These are phyloP conservation scores for Echeneis naucrates DNA, from an alignment of 2,797 vertebrate species.

Conservation along the genomic window DNA sequence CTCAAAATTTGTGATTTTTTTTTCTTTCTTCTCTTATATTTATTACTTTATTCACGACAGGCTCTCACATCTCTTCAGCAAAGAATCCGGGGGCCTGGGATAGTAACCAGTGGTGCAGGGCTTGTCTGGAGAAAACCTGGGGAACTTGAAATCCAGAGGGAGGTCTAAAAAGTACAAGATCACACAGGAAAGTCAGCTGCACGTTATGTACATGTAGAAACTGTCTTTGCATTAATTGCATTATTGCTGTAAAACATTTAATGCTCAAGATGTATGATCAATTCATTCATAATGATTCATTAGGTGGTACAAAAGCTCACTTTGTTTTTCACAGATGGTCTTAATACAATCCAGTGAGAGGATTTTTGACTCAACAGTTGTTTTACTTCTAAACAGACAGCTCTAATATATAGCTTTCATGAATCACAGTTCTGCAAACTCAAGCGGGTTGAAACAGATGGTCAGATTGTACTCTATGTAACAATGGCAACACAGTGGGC, in stretches of 20 bases:
- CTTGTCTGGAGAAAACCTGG: constrained; percentile 90
- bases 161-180: constrained; percentile 84
- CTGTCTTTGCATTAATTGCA: not conserved
- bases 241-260: not conserved
- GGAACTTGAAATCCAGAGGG: constrained; percentile 94
- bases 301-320: constrained; percentile 6
- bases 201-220: constrained; percentile 1
- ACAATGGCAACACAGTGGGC: too few relatives aligned
- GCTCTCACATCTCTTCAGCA: constrained; percentile 84
- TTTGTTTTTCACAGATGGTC: constrained; percentile 18
- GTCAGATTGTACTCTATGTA: not conserved
- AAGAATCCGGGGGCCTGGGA: constrained; percentile 88
- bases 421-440: constrained; percentile 9
- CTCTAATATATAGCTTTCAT: not conserved
- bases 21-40: not conserved
- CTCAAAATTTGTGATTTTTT: not conserved
- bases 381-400: constrained; percentile 13
- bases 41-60: constrained; percentile 55
- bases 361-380: not conserved
- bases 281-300: constrained; percentile 3
- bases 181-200: constrained; percentile 25
- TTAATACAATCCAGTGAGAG: constrained; percentile 19
- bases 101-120: constrained; percentile 92
- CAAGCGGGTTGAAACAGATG: not conserved
- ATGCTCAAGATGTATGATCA: too few relatives aligned